Conservation (phyloP, 2,113 vertebrate genomes). For the Ceuthmochares aereus region DNA sequence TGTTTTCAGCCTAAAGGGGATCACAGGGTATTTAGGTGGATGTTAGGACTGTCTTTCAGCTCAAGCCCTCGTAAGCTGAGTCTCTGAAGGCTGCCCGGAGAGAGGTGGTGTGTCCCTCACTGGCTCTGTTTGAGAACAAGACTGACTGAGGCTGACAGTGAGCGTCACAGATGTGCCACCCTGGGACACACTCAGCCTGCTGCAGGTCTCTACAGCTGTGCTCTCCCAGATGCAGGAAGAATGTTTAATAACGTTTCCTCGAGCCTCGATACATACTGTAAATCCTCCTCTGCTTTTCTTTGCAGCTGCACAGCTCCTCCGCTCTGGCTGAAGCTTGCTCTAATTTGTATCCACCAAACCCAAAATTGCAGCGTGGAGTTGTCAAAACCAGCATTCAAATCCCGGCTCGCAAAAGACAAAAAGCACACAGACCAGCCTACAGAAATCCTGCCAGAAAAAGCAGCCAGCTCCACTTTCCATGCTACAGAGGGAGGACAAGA, state of each 20-base stretch:
- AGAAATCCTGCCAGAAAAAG: conserved; percentile 25
- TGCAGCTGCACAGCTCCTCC: conserved; percentile 41
- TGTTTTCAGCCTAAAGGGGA: conserved; percentile 42
- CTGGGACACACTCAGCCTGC: not conserved
- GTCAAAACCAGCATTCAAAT: conserved; percentile 34
- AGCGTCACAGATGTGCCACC: not conserved
- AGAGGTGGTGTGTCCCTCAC: not conserved
- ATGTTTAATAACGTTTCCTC: not conserved
- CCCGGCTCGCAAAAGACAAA: not conserved
- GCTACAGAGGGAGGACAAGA: not conserved
- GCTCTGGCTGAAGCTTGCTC: not conserved
- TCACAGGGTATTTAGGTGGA: conserved; percentile 44
- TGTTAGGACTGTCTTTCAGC: not conserved
- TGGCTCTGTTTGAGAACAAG: not conserved
- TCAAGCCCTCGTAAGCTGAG: not conserved
- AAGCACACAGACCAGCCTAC: not conserved
- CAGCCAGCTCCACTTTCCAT: not conserved
- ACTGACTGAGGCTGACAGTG: not conserved
- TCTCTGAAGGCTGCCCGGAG: not conserved
- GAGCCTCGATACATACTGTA: not conserved
- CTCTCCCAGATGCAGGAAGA: not conserved
- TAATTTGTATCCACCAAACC: conserved; percentile 39
- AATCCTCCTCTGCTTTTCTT: not conserved
- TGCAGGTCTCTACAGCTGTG: conserved; percentile 6
- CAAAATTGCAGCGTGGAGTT: conserved; percentile 16